Percentiles rank a stretch among this genome's conserved stretches.
phyloP scores from a whole-genome alignment of 2,797 vertebrate species.

The Gouania willdenowi region DNA sequence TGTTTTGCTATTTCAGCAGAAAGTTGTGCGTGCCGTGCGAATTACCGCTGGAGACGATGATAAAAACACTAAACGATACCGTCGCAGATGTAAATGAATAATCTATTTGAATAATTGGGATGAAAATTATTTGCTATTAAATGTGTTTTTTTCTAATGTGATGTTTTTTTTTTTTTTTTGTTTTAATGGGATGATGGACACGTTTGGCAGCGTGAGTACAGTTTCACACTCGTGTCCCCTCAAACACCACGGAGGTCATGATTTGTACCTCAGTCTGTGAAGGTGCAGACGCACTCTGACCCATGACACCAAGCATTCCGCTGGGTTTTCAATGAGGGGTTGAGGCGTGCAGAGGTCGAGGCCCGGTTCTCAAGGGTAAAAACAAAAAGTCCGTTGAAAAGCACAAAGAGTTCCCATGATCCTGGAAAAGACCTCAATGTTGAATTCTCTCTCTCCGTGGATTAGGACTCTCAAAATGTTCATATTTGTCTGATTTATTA shows the following conservation, averaged over 20 bases:
- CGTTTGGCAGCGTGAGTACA: conserved; percentile 68
- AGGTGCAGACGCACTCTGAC: conserved; percentile 70
- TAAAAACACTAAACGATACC: conserved; percentile 69
- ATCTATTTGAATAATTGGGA: conserved; percentile 67
- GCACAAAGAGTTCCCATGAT: conserved; percentile 88
- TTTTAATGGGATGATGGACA: conserved; percentile 58
- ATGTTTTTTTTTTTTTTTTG: not conserved
- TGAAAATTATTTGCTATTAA: conserved; percentile 69
- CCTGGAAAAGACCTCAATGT: conserved; percentile 82
- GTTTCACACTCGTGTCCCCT: conserved; percentile 51
- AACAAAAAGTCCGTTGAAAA: conserved; percentile 93
- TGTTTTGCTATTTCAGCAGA: conserved; percentile 83
- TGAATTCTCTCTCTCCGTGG: conserved; percentile 83
- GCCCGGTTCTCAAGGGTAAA: conserved; percentile 79
- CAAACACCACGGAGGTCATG: conserved; percentile 49
- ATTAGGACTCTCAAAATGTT: conserved; percentile 83
- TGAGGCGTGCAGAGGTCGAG: conserved; percentile 78
- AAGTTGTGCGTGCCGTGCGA: conserved; percentile 79
- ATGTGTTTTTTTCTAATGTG: conserved; percentile 43
- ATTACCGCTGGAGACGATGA: conserved; percentile 70
- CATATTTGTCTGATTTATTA: conserved; percentile 82
- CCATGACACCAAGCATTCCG: conserved; percentile 79
- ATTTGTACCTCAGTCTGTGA: conserved; percentile 64
- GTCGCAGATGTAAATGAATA: conserved; percentile 74
- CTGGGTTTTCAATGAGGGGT: conserved; percentile 78